Evolutionary conservation across 2,797 vertebrate genomes (phyloP).

Genomic region (Australoheros facetus): DNA sequence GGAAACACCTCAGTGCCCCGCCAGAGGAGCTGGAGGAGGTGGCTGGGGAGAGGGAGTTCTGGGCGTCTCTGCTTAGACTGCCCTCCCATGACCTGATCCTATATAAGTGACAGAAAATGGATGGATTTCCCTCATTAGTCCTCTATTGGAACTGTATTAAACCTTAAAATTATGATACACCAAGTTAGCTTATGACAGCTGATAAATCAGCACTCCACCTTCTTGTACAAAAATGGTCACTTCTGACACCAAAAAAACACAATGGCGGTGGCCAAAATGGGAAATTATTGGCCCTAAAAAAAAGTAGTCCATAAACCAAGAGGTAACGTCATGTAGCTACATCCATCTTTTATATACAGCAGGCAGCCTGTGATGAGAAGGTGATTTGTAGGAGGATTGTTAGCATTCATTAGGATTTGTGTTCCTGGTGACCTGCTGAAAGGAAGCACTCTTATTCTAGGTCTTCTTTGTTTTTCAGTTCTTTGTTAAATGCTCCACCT

Average conservation of each 20-base stretch:
- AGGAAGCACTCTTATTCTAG: neutral
- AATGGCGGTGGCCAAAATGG: neutral
- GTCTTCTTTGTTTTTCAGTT: neutral
- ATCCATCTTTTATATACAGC: neutral
- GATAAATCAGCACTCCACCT: neutral
- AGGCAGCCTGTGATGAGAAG: neutral
- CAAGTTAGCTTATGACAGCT: neutral
- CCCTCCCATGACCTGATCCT: neutral
- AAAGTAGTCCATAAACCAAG: neutral
- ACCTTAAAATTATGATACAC: neutral
- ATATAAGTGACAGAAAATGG: neutral
- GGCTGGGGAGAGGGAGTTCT: fast-evolving
- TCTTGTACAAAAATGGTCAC: neutral
- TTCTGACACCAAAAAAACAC: neutral
- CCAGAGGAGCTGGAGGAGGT: neutral
- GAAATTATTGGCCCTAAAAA: neutral
- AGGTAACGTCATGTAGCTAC: neutral
- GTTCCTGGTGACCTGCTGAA: neutral
- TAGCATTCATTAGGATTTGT: neutral
- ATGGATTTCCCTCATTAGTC: neutral
- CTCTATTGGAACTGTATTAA: neutral
- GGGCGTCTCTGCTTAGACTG: neutral
- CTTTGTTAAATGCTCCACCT: neutral
- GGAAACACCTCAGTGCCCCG: neutral
- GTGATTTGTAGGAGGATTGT: neutral